Base-by-base conservation (phyloP, 2,888 invertebrate species). In the Drepanosiphum platanoidis region DNA sequence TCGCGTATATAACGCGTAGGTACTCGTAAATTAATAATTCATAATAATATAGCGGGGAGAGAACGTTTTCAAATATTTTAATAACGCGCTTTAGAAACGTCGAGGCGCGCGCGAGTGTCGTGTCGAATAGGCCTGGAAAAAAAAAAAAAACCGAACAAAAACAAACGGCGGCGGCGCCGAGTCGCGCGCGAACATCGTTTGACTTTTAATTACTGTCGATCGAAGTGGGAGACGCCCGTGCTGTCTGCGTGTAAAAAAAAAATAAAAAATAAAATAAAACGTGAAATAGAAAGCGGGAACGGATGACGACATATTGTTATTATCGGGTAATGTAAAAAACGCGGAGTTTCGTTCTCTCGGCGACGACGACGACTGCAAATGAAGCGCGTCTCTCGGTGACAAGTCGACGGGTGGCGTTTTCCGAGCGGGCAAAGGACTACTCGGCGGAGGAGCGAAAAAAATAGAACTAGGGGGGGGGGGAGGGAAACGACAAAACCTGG, bases 381-480 rank as follows among this genome's bases (percentile, higher is more conserved):
- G 58, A 71, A 81, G 70, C 7, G 30, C 13, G 13, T 22, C 13
- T 58, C 2, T 71, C 36, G 2, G 58, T 58, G 80, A 58, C 30
- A 30, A 52, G 27, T 30, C 71, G 15, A 39, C 30, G 81, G 81
- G 81, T 72, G 81, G 61, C 4, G 36, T 58, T 71, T 71, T 81
- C 3, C 13, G 9, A 58, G 39, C 15, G 22, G 18, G 34, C 9
- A 81, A 71, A 71, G 22, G 36, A 71, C 52, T n/a, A n/a, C 27
- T 52, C 36, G 34, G n/a, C n/a, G n/a, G n/a, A n/a, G n/a, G n/a
- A n/a, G n/a, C n/a, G n/a, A n/a, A n/a, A n/a, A n/a, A n/a, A n/a
- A n/a, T n/a, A n/a, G n/a, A n/a, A n/a, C n/a, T n/a, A n/a, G n/a
- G n/a, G n/a, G n/a, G n/a, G n/a, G n/a, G n/a, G n/a, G n/a, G n/a